phyloP scores from a whole-genome alignment of 2,888 invertebrate species.

The Vandiemenella viatica region DNA sequence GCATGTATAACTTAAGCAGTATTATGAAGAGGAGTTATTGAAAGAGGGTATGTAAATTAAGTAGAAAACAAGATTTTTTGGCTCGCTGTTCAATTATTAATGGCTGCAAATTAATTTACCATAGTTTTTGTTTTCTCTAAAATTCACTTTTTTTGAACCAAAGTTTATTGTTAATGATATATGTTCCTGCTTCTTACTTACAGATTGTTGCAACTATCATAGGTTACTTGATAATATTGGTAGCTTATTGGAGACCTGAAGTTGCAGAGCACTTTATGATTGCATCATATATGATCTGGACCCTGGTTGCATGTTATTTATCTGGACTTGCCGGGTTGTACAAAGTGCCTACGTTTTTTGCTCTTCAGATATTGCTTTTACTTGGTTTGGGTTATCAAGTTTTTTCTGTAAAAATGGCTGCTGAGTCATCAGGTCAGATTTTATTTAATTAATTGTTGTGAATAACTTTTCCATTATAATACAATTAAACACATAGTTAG shows the following conservation, averaged over 20 bases:
- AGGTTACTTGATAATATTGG: constrained; percentile 54
- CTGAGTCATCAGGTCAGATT: neutral
- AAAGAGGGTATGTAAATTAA: too few relatives aligned
- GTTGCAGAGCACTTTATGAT: constrained; percentile 49
- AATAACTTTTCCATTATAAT: too few relatives aligned
- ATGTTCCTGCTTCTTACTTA: constrained; percentile 26
- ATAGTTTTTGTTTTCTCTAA: too few relatives aligned
- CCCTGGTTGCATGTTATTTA: constrained; percentile 55
- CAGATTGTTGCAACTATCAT: constrained; percentile 51
- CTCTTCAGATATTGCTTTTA: constrained; percentile 14
- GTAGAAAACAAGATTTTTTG: too few relatives aligned
- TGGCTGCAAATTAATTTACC: too few relatives aligned
- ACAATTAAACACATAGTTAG: too few relatives aligned
- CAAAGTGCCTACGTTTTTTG: constrained; percentile 27
- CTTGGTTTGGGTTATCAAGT: constrained; percentile 12
- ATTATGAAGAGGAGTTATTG: too few relatives aligned
- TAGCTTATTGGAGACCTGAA: constrained; percentile 59
- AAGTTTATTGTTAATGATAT: too few relatives aligned
- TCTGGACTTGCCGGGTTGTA: constrained; percentile 60
- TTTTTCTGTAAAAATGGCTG: constrained; percentile 1
- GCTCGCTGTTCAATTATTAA: too few relatives aligned
- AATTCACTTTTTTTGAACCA: too few relatives aligned
- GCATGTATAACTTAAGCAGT: too few relatives aligned
- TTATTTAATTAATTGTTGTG: too few relatives aligned
- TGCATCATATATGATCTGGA: constrained; percentile 58